A percentile compares a stretch with the other conserved stretches of the same genome.
Evolutionary conservation across 2,888 invertebrate species (phyloP).

Genomic region (Cremastinae sp.): DNA sequence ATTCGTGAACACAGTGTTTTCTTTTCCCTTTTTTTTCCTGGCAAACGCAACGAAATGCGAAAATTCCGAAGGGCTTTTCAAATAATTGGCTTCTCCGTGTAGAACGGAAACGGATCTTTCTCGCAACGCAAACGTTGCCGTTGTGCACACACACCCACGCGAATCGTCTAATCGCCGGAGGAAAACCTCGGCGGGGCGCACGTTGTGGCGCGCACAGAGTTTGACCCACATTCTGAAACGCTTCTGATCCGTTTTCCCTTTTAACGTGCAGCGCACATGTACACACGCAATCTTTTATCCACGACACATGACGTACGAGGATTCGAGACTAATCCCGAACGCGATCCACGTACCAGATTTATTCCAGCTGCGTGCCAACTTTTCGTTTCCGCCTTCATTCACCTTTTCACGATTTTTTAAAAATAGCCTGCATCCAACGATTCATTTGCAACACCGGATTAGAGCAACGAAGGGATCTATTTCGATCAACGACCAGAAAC

Average conservation of each 20-base stretch:
- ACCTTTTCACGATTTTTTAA: slow-evolving; percentile 1
- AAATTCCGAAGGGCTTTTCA: slow-evolving; percentile 6
- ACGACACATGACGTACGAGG: not conserved
- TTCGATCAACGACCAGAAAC: no score
- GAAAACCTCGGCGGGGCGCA: slow-evolving; percentile 31
- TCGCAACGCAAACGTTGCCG: slow-evolving; percentile 21
- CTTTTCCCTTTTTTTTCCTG: not conserved
- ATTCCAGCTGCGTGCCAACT: no score
- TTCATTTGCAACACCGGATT: no score
- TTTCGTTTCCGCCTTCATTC: not conserved
- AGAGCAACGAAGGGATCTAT: no score
- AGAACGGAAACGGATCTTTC: not conserved
- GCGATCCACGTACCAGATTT: not conserved
- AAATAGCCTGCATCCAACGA: no score
- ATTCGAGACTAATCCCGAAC: not conserved
- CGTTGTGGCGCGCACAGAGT: slow-evolving; percentile 44
- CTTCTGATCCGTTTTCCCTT: slow-evolving; percentile 27
- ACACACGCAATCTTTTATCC: slow-evolving; percentile 5
- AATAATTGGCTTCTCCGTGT: not conserved
- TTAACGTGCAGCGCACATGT: slow-evolving; percentile 35
- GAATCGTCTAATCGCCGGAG: slow-evolving; percentile 28
- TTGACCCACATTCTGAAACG: slow-evolving; percentile 55
- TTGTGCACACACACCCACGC: slow-evolving; percentile 43
- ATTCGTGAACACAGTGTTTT: not conserved
- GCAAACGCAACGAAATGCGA: not conserved